These are phyloP conservation scores for Heloderma charlesbogerti DNA, from an alignment of 2,113 vertebrate species.

Conservation along the genomic window DNA sequence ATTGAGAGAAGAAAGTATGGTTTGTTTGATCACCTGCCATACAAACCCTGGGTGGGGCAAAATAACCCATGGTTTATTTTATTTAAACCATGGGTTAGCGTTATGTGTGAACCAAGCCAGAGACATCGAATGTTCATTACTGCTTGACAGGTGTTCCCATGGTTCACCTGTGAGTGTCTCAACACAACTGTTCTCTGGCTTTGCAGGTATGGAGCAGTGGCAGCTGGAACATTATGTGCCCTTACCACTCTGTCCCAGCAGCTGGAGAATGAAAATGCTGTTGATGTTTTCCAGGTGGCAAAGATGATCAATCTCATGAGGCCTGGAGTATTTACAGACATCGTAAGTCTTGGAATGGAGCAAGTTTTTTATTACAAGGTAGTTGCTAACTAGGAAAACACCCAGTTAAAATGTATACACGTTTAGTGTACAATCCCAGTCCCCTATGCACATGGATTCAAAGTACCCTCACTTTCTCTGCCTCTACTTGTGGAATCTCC, in stretches of 20 bases:
- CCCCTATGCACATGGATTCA: background rate
- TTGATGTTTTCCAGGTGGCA: constrained; percentile 98
- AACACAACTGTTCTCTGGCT: background rate
- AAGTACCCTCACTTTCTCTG: background rate
- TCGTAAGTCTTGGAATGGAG: constrained; percentile 83
- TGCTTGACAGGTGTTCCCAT: rapidly evolving
- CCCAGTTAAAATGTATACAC: background rate
- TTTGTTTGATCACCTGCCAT: too few species aligned
- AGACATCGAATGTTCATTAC: background rate
- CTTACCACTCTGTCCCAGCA: constrained; percentile 97
- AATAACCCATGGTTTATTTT: too few species aligned
- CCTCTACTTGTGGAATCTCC: background rate
- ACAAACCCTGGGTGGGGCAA: too few species aligned
- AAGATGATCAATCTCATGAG: constrained; percentile 99
- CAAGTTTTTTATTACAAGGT: constrained; percentile 29
- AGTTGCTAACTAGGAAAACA: too few species aligned
- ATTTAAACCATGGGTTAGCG: too few species aligned
- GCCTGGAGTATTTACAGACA: constrained; percentile 98
- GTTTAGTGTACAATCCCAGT: background rate
- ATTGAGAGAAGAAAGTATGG: too few species aligned
- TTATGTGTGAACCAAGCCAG: too few species aligned
- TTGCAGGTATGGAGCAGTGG: constrained; percentile 93
- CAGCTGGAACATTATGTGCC: constrained; percentile 94
- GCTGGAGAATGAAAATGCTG: constrained; percentile 93
- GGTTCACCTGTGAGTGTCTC: constrained; percentile 21